phyloP scores from a whole-genome alignment of 1,140 invertebrate species.

The Trinorchestia longiramus region DNA sequence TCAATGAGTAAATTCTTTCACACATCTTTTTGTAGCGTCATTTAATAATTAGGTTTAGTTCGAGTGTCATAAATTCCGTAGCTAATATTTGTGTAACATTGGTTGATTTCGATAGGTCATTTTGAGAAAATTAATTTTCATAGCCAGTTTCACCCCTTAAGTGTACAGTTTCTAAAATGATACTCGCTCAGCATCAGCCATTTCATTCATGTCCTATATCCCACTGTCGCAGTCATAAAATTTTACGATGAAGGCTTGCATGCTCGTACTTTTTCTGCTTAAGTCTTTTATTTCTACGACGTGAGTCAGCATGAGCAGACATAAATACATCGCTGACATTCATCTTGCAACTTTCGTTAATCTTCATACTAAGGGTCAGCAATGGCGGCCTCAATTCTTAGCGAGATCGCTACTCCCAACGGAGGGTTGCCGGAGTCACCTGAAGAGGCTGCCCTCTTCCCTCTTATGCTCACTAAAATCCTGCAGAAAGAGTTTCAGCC shows the following conservation, averaged over 20 bases:
- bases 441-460: slow-evolving; percentile 64
- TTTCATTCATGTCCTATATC: background rate
- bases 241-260: background rate
- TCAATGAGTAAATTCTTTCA: no score
- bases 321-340: background rate
- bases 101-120: no score
- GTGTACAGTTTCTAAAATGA: no score
- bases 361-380: background rate
- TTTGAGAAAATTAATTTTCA: no score
- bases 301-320: background rate
- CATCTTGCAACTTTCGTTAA: background rate
- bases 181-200: no score
- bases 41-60: no score
- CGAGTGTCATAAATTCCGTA: no score
- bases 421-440: slow-evolving; percentile 55
- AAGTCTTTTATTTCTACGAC: background rate
- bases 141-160: no score
- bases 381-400: slow-evolving; percentile 66
- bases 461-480: slow-evolving; percentile 66
- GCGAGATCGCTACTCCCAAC: slow-evolving; percentile 64
- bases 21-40: no score
- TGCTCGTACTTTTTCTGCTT: background rate
- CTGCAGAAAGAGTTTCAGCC: slow-evolving; percentile 67
- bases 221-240: background rate
- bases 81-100: no score